A percentile compares a stretch with the other conserved stretches of the same genome.
Evolutionary conservation across 2,888 invertebrate species (phyloP).

Genomic region (Chrysina gloriosa): DNA sequence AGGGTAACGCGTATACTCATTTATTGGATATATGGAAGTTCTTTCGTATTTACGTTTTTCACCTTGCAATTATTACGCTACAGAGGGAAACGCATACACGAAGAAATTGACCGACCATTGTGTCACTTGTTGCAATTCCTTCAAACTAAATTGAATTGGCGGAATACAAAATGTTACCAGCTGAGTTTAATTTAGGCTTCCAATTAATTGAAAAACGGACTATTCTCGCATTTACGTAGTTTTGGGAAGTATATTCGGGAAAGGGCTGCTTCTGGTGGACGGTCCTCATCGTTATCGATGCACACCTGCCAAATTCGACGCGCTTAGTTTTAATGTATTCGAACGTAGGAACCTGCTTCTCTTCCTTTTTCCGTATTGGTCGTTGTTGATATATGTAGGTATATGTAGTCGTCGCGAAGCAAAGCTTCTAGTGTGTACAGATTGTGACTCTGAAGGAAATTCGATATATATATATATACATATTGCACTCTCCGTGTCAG

Average conservation of each 20-base stretch:
- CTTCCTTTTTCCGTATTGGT: constrained; percentile 13
- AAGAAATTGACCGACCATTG: constrained; percentile 15
- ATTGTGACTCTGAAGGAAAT: too few species aligned
- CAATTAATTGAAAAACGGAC: constrained; percentile 13
- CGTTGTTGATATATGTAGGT: neutral
- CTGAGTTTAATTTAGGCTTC: constrained; percentile 25
- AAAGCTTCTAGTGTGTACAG: too few species aligned
- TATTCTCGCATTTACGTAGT: constrained; percentile 2
- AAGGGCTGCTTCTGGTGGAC: neutral
- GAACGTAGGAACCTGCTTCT: neutral
- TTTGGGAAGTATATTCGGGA: constrained; percentile 9
- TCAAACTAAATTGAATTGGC: constrained; percentile 24
- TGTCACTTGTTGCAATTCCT: neutral
- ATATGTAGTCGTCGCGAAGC: neutral
- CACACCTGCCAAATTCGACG: constrained; percentile 35
- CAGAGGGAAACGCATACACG: neutral
- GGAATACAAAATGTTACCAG: constrained; percentile 23
- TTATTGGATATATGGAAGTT: neutral
- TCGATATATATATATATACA: too few species aligned
- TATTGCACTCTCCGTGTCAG: too few species aligned
- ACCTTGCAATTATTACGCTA: too few species aligned
- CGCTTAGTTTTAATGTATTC: constrained; percentile 17
- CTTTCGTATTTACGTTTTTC: neutral
- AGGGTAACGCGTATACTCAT: too few species aligned
- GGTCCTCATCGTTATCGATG: constrained; percentile 5